These are phyloP conservation scores for Onychomys arenicola DNA, from an alignment of 2,797 vertebrate genomes.

Conservation along the genomic window DNA sequence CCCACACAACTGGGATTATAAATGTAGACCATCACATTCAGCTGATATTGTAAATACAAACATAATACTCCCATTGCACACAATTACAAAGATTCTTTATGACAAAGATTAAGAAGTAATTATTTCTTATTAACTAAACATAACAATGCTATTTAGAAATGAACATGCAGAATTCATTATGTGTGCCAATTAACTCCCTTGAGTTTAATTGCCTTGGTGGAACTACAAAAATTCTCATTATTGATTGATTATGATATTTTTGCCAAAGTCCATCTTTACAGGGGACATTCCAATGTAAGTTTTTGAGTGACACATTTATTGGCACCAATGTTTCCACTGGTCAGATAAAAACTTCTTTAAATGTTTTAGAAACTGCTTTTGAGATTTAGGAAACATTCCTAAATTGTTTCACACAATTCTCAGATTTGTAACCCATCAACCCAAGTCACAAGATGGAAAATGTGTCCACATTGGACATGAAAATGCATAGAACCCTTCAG, in stretches of 20 bases:
- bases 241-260: neutral
- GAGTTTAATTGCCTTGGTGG: neutral
- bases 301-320: neutral
- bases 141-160: neutral
- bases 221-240: neutral
- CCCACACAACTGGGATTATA: neutral
- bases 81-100: neutral
- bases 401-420: neutral
- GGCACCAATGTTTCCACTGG: neutral
- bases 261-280: neutral
- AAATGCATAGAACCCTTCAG: neutral
- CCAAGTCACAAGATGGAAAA: neutral
- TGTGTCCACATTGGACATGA: neutral
- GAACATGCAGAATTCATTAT: neutral
- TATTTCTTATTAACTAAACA: neutral
- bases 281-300: neutral
- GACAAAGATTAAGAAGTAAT: neutral
- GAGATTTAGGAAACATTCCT: neutral
- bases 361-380: neutral
- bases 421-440: neutral
- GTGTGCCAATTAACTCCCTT: neutral
- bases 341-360: neutral
- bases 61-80: neutral
- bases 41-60: neutral
- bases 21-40: neutral